Base-by-base conservation (phyloP, 2,888 invertebrate species). In the Clepsis dumicolana region DNA sequence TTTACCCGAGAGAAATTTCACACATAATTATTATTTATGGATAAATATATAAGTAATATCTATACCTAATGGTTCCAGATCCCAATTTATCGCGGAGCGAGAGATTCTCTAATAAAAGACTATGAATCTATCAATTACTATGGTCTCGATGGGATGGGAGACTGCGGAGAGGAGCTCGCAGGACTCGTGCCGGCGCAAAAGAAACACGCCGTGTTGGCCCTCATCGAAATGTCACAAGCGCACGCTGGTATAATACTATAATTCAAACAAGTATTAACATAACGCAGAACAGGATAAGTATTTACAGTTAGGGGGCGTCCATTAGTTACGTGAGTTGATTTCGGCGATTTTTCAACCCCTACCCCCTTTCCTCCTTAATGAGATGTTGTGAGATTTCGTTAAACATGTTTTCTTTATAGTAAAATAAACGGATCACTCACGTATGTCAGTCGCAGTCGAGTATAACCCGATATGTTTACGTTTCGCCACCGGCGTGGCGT, bases 121-220 rank as follows among this genome's bases (percentile, higher is more conserved):
- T 2, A 4, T 4, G 38, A n/a, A n/a, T 41, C 38, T 7, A n/a
- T 41, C 5, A 41, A 41, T n/a, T 41, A 41, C n/a, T 41, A 41
- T n/a, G 38, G 38, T 3, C 2, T 41, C n/a, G 38, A 41, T 41
- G 38, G 38, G n/a, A 2, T 41, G 38, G 38, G 38, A n/a, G 38
- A 41, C 38, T 41, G 38, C 38, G 38, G n/a, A 3, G 38, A 41
- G 38, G n/a, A 41, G n/a, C 38, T 5, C 3, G n/a, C n/a, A n/a
- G 38, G 38, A n/a, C 38, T 41, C 14, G 38, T 41, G n/a, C n/a
- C 38, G n/a, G 38, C 38, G n/a, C 38, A n/a, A n/a, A n/a, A 41
- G 38, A 14, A n/a, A 7, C 38, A 41, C 5, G 38, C 38, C 2
- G 38, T 41, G 38, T n/a, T 41, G 38, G 38, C 38, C 38, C 38